Evolutionary conservation across 2,797 vertebrate genomes (phyloP), one percentile per base, ranked within the genome.

Genomic region (Neosilurus hyrtlii): DNA sequence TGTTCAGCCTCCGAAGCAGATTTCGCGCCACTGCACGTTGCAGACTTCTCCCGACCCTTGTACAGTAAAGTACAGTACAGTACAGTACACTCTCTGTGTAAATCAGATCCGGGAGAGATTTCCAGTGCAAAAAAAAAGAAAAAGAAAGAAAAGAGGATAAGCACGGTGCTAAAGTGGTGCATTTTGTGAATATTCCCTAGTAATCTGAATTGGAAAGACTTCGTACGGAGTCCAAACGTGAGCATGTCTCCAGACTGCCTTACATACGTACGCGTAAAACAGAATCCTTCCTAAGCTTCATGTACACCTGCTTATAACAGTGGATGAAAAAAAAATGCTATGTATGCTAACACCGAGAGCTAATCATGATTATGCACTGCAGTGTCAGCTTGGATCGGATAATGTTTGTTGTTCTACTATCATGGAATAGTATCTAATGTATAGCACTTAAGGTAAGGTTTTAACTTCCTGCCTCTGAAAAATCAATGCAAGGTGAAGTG

Each of bases 1-100:
- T 83, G 82, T 83, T 88, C 62, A 70, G 80, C 85, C 76, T 43
- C 87, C 72, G 79, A 88, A 90, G 85, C 89, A 87, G 84, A 82
- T 88, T 78, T 78, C 85, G 82, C 76, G 65, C 68, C 74, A 24
- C 62, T 74, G 26, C 52, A 10, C 52, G 51, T 15, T 14, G 24
- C 73, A 59, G 54, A 37, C 56, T 43, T 9, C 56, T n/a, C 74
- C n/a, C 35, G 14, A 43, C 22, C 56, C 74, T 0, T 67, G 22
- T 43, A 43, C 37, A 43, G 6, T 43, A 43, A 6, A n/a, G n/a
- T n/a, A n/a, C n/a, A n/a, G n/a, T n/a, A n/a, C n/a, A 43, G 6
- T 43, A 43, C 37, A 43, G n/a, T 72, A 52, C 30, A 3, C 30
- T 61, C 57, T 24, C 11, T 37, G n/a, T n/a, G 16, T 37, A 12